Percentiles rank a stretch among this genome's conserved stretches.
Evolutionary conservation across 2,113 vertebrate genomes (phyloP).

Genomic region (Saguinus midas): DNA sequence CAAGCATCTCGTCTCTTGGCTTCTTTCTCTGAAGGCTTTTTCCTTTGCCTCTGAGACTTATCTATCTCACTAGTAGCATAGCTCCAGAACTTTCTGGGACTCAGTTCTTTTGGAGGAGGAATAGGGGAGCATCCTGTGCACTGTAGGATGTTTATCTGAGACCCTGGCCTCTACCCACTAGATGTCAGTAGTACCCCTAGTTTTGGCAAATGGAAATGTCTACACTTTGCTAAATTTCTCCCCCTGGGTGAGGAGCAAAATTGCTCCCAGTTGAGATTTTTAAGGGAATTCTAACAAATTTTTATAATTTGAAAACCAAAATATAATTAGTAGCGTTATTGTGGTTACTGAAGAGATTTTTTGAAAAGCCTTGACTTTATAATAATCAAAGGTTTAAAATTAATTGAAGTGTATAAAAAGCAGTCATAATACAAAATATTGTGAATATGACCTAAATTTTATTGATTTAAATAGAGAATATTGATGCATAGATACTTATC

Average conservation of each 20-base stretch:
- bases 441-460: background rate
- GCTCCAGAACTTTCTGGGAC: background rate
- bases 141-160: background rate
- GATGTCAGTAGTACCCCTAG: background rate
- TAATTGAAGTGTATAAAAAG: background rate
- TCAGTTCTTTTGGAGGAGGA: background rate
- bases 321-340: background rate
- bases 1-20: background rate
- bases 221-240: background rate
- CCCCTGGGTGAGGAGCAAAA: background rate
- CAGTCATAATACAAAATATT: background rate
- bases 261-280: background rate
- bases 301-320: background rate
- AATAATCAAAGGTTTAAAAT: background rate
- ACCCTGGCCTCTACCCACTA: background rate
- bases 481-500: background rate
- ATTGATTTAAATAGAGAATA: background rate
- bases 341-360: background rate
- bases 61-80: background rate
- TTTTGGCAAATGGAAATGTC: background rate
- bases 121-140: too few relatives aligned
- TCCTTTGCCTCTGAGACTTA: background rate
- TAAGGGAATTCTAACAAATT: background rate
- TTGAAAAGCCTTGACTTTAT: background rate
- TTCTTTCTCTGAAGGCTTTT: background rate